These are phyloP conservation scores for Chaetorhynchus papuensis DNA, from an alignment of 2,113 vertebrate species.

Conservation along the genomic window DNA sequence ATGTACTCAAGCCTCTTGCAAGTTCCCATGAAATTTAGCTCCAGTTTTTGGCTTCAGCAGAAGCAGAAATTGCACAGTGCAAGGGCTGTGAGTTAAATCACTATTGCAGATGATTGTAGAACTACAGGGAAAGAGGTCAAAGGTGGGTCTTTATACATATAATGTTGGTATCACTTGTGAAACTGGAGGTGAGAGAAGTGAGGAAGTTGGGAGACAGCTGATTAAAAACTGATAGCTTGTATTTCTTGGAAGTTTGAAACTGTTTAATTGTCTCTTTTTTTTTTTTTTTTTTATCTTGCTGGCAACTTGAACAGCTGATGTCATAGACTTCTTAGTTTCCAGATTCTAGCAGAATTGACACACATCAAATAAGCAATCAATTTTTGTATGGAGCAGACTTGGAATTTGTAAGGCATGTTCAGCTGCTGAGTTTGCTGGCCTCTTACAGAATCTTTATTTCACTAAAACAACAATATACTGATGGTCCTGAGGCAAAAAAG, in stretches of 20 bases:
- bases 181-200: background rate
- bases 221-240: background rate
- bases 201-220: background rate
- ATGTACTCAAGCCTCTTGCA: background rate
- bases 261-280: background rate
- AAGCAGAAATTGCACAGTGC: background rate
- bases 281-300: background rate
- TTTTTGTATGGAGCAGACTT: background rate
- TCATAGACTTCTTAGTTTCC: background rate
- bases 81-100: background rate
- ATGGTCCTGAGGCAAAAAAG: background rate
- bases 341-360: background rate
- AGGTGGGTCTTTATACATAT: background rate
- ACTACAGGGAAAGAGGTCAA: background rate
- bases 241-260: background rate
- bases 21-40: slow-evolving; percentile 32
- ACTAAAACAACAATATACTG: background rate
- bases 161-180: background rate
- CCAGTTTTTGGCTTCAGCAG: background rate
- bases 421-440: background rate
- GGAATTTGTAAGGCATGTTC: background rate
- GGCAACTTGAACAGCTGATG: background rate
- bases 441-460: background rate
- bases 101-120: background rate
- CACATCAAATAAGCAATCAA: background rate